Evolutionary conservation across 2,888 invertebrate genomes (phyloP).

Genomic region (Rhamnusium bicolor): DNA sequence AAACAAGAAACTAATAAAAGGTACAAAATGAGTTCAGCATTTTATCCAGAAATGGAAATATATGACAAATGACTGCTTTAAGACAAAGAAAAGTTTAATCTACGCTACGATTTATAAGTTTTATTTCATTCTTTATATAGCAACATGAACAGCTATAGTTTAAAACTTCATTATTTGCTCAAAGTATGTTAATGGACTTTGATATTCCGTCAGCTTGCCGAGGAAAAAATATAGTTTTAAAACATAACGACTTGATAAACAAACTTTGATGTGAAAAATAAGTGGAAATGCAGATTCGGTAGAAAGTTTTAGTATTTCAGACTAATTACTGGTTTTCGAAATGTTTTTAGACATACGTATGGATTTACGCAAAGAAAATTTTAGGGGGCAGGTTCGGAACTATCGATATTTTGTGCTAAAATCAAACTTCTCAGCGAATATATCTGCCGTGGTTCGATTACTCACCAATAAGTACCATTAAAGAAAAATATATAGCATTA

Average conservation of each 20-base stretch:
- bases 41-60: constrained; percentile 32
- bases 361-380: no score
- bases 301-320: constrained; percentile 8
- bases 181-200: constrained; percentile 30
- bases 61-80: constrained; percentile 38
- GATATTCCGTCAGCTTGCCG: not conserved
- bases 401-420: no score
- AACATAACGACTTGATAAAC: constrained; percentile 16
- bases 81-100: constrained; percentile 34
- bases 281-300: constrained; percentile 7
- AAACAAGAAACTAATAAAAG: constrained; percentile 40
- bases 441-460: no score
- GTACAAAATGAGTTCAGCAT: constrained; percentile 10
- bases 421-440: no score
- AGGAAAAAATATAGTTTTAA: constrained; percentile 10
- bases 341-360: no score
- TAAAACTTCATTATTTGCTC: constrained; percentile 6
- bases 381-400: no score
- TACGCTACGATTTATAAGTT: constrained; percentile 28
- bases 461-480: no score
- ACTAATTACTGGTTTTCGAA: not conserved
- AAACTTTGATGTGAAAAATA: not conserved
- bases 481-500: no score
- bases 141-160: not conserved
- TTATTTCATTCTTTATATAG: constrained; percentile 22